Conservation (phyloP, 2,888 invertebrate species). For the Tiliacea aurago region DNA sequence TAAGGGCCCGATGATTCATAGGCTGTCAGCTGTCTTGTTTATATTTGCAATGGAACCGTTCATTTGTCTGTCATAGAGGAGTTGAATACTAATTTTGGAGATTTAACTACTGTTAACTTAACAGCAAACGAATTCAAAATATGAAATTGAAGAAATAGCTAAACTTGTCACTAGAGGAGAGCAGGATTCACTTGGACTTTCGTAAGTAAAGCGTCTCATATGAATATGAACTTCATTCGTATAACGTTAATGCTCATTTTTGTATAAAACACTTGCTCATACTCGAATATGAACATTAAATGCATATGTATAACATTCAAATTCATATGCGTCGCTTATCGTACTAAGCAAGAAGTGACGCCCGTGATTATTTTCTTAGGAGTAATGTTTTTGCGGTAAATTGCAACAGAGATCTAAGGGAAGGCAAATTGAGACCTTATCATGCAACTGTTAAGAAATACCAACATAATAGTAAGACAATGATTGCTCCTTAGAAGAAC, state of each 20-base stretch:
- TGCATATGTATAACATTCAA: rapidly evolving
- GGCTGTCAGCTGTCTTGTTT: slow-evolving; percentile 4
- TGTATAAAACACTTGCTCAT: neutral
- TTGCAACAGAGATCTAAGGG: neutral
- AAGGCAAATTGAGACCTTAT: neutral
- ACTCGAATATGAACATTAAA: neutral
- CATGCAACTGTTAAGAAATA: neutral
- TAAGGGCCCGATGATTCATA: slow-evolving; percentile 30
- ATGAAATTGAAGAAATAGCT: neutral
- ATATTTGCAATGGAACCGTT: neutral
- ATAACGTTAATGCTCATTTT: neutral
- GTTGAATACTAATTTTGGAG: neutral
- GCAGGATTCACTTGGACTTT: neutral
- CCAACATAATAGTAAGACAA: neutral
- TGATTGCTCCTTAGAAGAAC: neutral
- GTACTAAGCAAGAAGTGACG: neutral
- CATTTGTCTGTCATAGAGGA: neutral
- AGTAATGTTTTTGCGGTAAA: slow-evolving; percentile 3
- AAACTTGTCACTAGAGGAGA: neutral
- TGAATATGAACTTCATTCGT: neutral
- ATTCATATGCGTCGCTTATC: neutral
- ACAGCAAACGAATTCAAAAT: neutral
- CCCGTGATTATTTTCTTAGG: neutral
- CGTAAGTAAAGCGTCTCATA: neutral
- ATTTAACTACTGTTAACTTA: neutral